A percentile compares a stretch with the other conserved stretches of the same genome.
phyloP scores from a whole-genome alignment of 2,797 vertebrate genomes.

The Todus mexicanus region DNA sequence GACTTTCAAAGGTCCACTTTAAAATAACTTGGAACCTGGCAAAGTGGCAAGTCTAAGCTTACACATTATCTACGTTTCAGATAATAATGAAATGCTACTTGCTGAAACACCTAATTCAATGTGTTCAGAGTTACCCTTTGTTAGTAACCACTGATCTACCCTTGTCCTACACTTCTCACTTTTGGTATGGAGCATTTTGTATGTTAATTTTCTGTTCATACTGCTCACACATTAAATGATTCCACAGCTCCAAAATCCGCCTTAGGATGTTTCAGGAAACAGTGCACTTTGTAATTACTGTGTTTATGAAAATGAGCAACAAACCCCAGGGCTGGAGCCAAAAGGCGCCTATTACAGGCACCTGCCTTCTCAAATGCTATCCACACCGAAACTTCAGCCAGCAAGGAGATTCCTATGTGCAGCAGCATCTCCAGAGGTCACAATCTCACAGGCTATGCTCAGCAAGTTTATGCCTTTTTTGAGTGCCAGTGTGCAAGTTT shows the following conservation, averaged over 20 bases:
- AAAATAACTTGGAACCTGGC: neutral
- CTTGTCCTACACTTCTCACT: neutral
- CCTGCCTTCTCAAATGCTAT: neutral
- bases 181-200: neutral
- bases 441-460: neutral
- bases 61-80: neutral
- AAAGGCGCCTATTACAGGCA: neutral
- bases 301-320: neutral
- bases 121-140: neutral
- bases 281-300: neutral
- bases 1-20: neutral
- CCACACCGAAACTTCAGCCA: neutral
- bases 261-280: conserved; percentile 4
- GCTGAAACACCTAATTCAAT: neutral
- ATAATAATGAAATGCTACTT: neutral
- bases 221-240: neutral
- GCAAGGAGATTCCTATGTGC: neutral
- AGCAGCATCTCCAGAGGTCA: neutral
- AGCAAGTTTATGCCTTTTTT: neutral
- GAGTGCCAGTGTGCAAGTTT: neutral
- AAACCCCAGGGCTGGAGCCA: neutral
- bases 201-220: neutral
- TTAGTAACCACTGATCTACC: neutral
- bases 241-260: neutral
- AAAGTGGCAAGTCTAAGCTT: neutral